These are phyloP conservation scores for Dione juno DNA, from an alignment of 2,888 invertebrate species.

Conservation along the genomic window DNA sequence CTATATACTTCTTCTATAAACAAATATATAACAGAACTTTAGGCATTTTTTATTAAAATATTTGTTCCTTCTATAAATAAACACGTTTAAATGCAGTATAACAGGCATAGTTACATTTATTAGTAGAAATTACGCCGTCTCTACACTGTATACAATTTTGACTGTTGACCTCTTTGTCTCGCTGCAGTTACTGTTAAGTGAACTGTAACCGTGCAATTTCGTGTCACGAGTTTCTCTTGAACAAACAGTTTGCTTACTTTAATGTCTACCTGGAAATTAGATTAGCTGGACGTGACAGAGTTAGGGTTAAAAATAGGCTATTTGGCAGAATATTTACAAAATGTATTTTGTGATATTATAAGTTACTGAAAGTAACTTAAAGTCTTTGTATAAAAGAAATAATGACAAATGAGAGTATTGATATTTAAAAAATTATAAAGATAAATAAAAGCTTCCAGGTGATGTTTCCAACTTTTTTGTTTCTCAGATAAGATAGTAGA, in stretches of 20 bases:
- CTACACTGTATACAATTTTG: slow-evolving; percentile 14
- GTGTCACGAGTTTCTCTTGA: slow-evolving; percentile 23
- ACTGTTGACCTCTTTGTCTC: slow-evolving; percentile 35
- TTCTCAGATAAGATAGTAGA: too few species aligned
- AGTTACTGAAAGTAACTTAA: too few species aligned
- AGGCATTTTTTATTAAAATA: too few species aligned
- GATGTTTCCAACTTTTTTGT: too few species aligned
- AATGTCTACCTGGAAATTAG: slow-evolving; percentile 28
- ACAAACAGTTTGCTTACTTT: slow-evolving; percentile 13
- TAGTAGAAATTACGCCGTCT: background rate
- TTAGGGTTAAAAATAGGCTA: background rate
- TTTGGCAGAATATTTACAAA: background rate
- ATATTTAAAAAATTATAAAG: too few species aligned
- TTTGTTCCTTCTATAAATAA: too few species aligned
- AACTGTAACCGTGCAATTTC: slow-evolving; percentile 30
- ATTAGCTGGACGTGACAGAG: slow-evolving; percentile 13
- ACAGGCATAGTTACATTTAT: background rate
- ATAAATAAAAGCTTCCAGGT: too few species aligned
- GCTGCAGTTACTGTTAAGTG: slow-evolving; percentile 41
- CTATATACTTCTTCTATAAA: too few species aligned
- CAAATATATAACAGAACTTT: too few species aligned
- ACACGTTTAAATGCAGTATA: too few species aligned
- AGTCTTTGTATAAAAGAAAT: too few species aligned
- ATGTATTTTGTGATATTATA: background rate
- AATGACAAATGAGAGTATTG: too few species aligned